Evolutionary conservation across 1,140 invertebrate species (phyloP).

Genomic region (Drosophila willistoni): DNA sequence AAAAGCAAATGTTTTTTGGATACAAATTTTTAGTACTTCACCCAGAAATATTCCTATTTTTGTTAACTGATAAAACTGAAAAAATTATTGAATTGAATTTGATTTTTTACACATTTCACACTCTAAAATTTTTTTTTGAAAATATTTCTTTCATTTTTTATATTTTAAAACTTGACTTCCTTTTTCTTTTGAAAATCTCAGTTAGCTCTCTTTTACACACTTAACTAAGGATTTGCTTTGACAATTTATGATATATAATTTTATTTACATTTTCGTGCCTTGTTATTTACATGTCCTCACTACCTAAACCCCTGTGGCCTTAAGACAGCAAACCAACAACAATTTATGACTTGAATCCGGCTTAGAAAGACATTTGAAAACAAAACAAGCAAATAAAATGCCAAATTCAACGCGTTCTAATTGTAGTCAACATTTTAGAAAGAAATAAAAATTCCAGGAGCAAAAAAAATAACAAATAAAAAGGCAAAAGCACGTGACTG

Average conservation of each 20-base stretch:
- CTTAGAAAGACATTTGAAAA: conserved; percentile 4
- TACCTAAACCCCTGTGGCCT: not conserved
- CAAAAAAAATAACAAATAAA: too few relatives aligned
- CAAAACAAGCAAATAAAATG: not conserved
- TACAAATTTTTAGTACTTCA: too few relatives aligned
- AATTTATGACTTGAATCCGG: conserved; percentile 4
- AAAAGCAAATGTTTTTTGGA: too few relatives aligned
- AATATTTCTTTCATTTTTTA: too few relatives aligned
- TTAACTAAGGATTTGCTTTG: not conserved
- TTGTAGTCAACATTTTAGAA: conserved; percentile 20
- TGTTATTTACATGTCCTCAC: not conserved
- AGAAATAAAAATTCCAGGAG: conserved; percentile 3
- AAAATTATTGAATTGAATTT: too few relatives aligned
- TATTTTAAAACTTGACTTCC: too few relatives aligned
- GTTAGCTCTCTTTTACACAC: too few relatives aligned
- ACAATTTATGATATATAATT: not conserved
- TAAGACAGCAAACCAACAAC: not conserved
- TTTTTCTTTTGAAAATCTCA: too few relatives aligned
- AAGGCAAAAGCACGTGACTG: conserved; percentile 9
- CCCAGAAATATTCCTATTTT: too few relatives aligned
- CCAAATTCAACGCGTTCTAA: not conserved
- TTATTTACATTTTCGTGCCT: not conserved
- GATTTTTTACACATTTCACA: too few relatives aligned
- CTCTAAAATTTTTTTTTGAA: too few relatives aligned
- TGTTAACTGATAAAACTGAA: too few relatives aligned